These are phyloP conservation scores for Patella pellucida DNA, from an alignment of 2,888 invertebrate genomes.

Conservation along the genomic window DNA sequence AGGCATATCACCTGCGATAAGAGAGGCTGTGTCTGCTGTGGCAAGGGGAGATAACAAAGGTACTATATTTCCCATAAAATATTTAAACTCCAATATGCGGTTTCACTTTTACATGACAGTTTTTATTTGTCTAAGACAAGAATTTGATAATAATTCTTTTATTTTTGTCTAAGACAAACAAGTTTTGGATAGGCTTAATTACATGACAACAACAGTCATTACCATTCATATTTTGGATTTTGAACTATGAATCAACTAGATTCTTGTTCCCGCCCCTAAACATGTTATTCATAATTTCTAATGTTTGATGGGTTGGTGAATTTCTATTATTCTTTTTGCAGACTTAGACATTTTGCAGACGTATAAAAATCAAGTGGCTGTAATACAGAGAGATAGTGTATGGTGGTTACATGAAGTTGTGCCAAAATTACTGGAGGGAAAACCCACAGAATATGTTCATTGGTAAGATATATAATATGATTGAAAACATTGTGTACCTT, in stretches of 20 bases:
- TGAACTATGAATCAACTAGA: no score
- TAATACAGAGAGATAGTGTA: constrained; percentile 87
- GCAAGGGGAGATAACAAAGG: constrained; percentile 71
- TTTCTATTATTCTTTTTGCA: constrained; percentile 35
- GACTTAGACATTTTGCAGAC: constrained; percentile 68
- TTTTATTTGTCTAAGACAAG: no score
- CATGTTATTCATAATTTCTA: no score
- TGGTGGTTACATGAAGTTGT: constrained; percentile 90
- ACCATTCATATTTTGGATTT: background rate
- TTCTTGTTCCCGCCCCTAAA: no score
- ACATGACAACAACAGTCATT: background rate
- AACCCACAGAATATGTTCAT: constrained; percentile 79
- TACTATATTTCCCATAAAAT: constrained; percentile 28
- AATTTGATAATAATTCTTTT: background rate
- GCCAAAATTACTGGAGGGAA: constrained; percentile 81
- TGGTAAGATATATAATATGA: constrained; percentile 41
- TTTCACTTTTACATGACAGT: no score
- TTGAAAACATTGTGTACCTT: background rate
- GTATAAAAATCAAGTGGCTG: constrained; percentile 73
- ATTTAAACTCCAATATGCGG: no score
- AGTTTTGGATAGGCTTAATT: background rate
- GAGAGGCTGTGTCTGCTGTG: constrained; percentile 75
- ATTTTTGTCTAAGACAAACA: background rate
- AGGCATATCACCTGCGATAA: constrained; percentile 78
- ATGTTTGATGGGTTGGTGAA: no score